Conservation (phyloP, 2,888 invertebrate species). For the Pecten maximus region DNA sequence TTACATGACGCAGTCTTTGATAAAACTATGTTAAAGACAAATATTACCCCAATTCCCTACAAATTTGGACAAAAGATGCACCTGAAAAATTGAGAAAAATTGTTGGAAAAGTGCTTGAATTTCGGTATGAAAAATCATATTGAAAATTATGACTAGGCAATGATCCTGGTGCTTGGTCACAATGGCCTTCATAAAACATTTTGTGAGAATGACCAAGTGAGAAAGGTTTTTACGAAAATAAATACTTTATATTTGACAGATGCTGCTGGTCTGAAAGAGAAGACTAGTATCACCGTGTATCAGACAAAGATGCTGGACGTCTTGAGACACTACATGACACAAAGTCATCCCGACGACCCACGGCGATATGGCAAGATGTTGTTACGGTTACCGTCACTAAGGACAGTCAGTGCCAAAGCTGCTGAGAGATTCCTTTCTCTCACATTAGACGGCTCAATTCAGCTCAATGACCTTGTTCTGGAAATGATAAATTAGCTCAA, state of each 20-base stretch:
- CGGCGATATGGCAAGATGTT: conserved; percentile 80
- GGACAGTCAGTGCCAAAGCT: conserved; percentile 81
- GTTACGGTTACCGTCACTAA: conserved; percentile 79
- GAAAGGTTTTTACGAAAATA: not conserved
- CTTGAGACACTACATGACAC: conserved; percentile 76
- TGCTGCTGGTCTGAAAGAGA: conserved; percentile 79
- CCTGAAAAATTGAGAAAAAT: no score
- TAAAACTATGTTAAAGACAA: no score
- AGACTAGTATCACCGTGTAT: conserved; percentile 72
- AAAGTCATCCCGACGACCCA: conserved; percentile 73
- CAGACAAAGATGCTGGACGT: conserved; percentile 80
- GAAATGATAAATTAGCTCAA: conserved; percentile 79
- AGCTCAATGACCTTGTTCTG: conserved; percentile 80
- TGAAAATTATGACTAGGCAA: no score
- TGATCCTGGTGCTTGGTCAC: no score
- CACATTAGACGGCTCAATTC: conserved; percentile 79
- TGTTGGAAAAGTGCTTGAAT: no score
- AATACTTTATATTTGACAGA: conserved; percentile 69
- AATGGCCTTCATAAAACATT: no score
- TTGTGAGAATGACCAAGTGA: not conserved
- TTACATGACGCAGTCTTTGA: no score
- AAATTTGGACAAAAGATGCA: no score
- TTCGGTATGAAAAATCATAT: no score
- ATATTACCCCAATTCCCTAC: no score
- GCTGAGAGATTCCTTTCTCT: conserved; percentile 80